A percentile compares a stretch with the other conserved stretches of the same genome.
Evolutionary conservation across 2,888 invertebrate species (phyloP).

Genomic region (Chrysina gloriosa): DNA sequence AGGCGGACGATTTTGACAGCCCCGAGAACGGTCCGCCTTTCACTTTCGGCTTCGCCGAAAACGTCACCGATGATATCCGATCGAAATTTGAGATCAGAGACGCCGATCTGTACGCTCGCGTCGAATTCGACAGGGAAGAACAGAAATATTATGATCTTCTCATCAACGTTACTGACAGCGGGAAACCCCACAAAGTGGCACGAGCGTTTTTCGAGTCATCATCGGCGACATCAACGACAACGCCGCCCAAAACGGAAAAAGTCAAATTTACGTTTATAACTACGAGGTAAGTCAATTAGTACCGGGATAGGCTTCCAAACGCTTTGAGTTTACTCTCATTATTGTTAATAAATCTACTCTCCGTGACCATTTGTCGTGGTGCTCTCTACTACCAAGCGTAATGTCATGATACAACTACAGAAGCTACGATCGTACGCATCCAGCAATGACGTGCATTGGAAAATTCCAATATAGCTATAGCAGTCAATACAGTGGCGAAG

Average conservation of each 20-base stretch:
- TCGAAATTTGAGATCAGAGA: constrained; percentile 78
- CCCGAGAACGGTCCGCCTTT: constrained; percentile 89
- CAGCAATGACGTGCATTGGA: too few species aligned
- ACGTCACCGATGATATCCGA: constrained; percentile 76
- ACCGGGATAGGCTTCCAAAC: background rate
- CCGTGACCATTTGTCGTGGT: too few species aligned
- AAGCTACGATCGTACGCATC: too few species aligned
- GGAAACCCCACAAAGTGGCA: constrained; percentile 79
- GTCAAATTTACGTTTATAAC: constrained; percentile 94
- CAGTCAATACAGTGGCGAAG: too few species aligned
- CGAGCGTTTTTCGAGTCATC: constrained; percentile 86
- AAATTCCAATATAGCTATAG: too few species aligned
- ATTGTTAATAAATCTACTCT: too few species aligned
- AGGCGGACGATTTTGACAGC: constrained; percentile 85
- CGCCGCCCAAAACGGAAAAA: constrained; percentile 86
- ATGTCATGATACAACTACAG: too few species aligned
- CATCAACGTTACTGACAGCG: constrained; percentile 89
- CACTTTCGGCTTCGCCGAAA: constrained; percentile 75
- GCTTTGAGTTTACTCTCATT: too few species aligned
- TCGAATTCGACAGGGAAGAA: constrained; percentile 86
- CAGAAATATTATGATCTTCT: constrained; percentile 90
- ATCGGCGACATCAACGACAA: constrained; percentile 97
- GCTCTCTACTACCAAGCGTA: too few species aligned
- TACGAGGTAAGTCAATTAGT: constrained; percentile 74
- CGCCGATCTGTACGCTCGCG: constrained; percentile 77